Percentiles rank a stretch among this genome's conserved stretches.
Evolutionary conservation across 2,797 vertebrate genomes (phyloP).

Genomic region (Morelia viridis): DNA sequence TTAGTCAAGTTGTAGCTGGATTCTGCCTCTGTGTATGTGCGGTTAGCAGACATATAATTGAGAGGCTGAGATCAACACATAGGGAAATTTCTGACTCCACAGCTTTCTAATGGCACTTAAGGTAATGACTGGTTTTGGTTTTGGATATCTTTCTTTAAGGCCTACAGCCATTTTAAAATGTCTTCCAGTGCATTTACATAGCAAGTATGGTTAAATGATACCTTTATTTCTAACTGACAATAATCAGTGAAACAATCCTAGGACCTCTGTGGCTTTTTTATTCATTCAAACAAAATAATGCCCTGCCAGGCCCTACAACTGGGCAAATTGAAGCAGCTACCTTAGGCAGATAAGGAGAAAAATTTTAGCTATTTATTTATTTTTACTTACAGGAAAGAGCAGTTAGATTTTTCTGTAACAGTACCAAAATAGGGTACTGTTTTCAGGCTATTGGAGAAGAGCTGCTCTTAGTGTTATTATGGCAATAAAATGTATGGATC

Average conservation of each 20-base stretch:
- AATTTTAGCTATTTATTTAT: neutral
- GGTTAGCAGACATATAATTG: accelerated
- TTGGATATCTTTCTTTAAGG: neutral
- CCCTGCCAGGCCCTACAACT: neutral
- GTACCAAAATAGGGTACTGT: neutral
- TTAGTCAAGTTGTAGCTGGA: too few relatives aligned
- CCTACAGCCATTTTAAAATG: neutral
- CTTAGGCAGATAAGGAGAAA: neutral
- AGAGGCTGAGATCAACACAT: neutral
- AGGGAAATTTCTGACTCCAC: neutral
- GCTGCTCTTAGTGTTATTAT: neutral
- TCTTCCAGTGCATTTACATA: neutral
- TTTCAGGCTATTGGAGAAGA: neutral
- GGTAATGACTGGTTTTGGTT: neutral
- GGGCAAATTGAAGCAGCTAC: neutral
- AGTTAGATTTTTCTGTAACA: neutral
- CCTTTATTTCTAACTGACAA: neutral
- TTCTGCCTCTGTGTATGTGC: neutral
- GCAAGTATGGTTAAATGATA: neutral
- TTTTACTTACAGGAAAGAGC: neutral
- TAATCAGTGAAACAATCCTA: neutral
- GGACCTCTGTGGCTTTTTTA: neutral
- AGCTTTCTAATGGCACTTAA: neutral
- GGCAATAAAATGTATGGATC: neutral
- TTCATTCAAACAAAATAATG: neutral